A percentile compares a stretch with the other conserved stretches of the same genome.
Conservation (phyloP, 2,113 vertebrate genomes). For the Panurus biarmicus region DNA sequence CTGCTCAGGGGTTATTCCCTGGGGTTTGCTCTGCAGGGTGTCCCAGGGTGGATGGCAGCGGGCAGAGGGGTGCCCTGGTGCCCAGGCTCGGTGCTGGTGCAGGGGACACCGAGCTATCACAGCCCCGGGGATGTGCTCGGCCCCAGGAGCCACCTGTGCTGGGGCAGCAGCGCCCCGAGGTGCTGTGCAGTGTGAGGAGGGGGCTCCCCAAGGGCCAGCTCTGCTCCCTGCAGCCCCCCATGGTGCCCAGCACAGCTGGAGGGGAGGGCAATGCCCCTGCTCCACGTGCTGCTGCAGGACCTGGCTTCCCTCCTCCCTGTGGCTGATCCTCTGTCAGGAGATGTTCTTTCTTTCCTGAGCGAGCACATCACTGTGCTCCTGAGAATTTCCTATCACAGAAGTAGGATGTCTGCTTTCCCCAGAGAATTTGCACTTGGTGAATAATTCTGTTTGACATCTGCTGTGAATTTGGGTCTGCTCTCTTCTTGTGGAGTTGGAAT, state of each 20-base stretch:
- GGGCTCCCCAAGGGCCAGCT: neutral
- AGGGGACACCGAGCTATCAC: no score
- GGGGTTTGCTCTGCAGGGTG: accelerated
- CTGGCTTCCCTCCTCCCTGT: neutral
- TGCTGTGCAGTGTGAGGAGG: neutral
- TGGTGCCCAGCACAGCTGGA: accelerated
- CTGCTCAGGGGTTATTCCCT: neutral
- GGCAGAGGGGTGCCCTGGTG: neutral
- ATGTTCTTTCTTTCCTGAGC: neutral
- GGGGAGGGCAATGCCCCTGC: neutral
- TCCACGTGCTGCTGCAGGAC: accelerated
- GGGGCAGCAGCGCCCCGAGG: accelerated
- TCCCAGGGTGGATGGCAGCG: neutral
- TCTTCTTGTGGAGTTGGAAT: neutral
- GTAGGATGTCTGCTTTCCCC: neutral
- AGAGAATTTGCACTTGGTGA: neutral
- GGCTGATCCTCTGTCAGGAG: neutral
- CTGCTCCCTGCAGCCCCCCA: neutral
- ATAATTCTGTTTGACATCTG: neutral
- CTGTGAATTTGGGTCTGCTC: neutral
- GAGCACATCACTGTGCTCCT: neutral
- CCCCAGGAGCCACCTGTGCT: accelerated
- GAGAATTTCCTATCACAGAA: neutral
- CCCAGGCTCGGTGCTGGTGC: accelerated
- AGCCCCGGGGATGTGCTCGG: neutral